Evolutionary conservation across 2,113 vertebrate genomes (phyloP), one percentile per base, ranked within the genome.

Genomic region (Acrocephalus arundinaceus): DNA sequence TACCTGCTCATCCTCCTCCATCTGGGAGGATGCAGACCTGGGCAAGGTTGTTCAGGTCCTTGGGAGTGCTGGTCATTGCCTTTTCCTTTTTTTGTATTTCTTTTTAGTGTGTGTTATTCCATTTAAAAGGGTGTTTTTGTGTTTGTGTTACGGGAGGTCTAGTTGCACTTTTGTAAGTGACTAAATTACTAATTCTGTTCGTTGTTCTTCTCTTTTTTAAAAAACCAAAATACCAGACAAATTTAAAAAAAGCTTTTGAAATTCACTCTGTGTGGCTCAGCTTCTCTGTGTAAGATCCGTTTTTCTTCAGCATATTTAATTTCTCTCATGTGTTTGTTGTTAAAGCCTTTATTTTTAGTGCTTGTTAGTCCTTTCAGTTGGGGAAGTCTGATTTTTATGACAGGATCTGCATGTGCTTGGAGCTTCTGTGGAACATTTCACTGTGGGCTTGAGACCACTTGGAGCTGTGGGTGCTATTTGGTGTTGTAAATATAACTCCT

Each of bases 241-340:
- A 20, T 15, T 35, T 35, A 39, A 12, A 7, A 23, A 49, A 63
- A 3, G 7, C 46, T 45, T 65, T 25, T 67, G 55, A 54, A 79
- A 49, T 59, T 67, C 35, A 22, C 8, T 74, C 35, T 77, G 54
- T 58, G 74, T 72, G 85, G 82, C 37, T 95, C 67, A 82, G n/a
- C 28, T 41, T 73, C 35, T 61, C 71, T 63, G 13, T 48, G 31
- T 43, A 76, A 85, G 35, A 88, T 43, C 46, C 24, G 5, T 70
- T 96, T 96, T 88, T 79, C 58, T 74, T 90, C 45, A 48, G 31
- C 27, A 13, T 67, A 31, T 75, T 90, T 84, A n/a, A 59, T 72
- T 90, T 86, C 33, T 73, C 35, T 93, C 19, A 65, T 81, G 23
- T 76, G 59, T 70, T 82, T 85, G 17, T 58, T 91, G 39, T 65